phyloP scores from a whole-genome alignment of 2,888 invertebrate genomes.

The Ormia ochracea region DNA sequence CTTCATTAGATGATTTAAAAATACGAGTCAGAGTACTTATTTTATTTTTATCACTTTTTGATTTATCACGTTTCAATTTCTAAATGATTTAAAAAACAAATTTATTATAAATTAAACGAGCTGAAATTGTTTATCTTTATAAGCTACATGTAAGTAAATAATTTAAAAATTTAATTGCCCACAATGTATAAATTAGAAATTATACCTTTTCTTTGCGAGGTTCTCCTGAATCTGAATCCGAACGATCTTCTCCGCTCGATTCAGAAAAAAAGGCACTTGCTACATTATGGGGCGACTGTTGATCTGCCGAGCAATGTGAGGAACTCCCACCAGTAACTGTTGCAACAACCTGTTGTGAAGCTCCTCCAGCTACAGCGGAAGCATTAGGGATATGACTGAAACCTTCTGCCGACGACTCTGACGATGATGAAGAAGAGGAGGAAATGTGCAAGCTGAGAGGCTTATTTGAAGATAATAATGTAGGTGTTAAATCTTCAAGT shows the following conservation, averaged over 20 bases:
- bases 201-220: slow-evolving; percentile 55
- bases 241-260: slow-evolving; percentile 67
- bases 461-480: slow-evolving; percentile 39
- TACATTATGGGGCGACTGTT: slow-evolving; percentile 67
- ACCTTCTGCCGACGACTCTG: slow-evolving; percentile 63
- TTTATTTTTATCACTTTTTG: slow-evolving; percentile 83
- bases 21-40: slow-evolving; percentile 82
- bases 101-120: not conserved
- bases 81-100: slow-evolving; percentile 27
- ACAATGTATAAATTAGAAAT: slow-evolving; percentile 31
- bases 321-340: slow-evolving; percentile 45
- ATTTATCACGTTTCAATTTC: slow-evolving; percentile 73
- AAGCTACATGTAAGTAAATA: no score
- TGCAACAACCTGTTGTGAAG: slow-evolving; percentile 30
- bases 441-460: slow-evolving; percentile 56
- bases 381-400: slow-evolving; percentile 57
- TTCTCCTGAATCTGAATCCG: slow-evolving; percentile 54
- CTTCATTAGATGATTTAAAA: slow-evolving; percentile 83
- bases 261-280: slow-evolving; percentile 62
- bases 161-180: no score
- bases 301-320: slow-evolving; percentile 62
- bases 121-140: no score
- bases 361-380: slow-evolving; percentile 36
- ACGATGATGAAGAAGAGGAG: slow-evolving; percentile 66
- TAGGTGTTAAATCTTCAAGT: slow-evolving; percentile 56